phyloP scores from a whole-genome alignment of 35 echinoderm and acorn worm species.

The Heliocidaris erythrogramma region DNA sequence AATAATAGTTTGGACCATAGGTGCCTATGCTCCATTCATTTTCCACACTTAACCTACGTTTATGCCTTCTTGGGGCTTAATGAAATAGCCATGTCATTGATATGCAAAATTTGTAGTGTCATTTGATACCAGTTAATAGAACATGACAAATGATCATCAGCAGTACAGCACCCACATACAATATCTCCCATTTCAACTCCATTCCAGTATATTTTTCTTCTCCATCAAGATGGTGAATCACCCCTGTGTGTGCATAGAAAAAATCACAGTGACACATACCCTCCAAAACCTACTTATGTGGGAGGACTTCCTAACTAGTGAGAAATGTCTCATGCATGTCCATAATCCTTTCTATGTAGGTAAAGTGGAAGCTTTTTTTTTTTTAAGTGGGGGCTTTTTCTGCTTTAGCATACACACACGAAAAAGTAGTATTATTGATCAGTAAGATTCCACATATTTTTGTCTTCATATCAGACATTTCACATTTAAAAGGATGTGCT shows the following conservation, averaged over 20 bases:
- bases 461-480: too few species aligned
- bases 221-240: neutral
- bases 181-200: neutral
- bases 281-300: neutral
- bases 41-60: too few species aligned
- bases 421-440: too few species aligned
- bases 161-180: neutral
- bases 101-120: neutral
- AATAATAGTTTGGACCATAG: too few species aligned
- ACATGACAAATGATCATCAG: neutral
- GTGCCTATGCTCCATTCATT: too few species aligned
- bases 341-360: neutral
- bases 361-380: neutral
- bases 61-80: too few species aligned
- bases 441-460: too few species aligned
- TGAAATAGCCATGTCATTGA: neutral
- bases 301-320: neutral
- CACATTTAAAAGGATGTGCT: too few species aligned
- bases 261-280: slow-evolving; percentile 1
- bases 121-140: neutral
- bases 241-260: neutral
- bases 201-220: neutral
- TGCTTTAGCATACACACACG: too few species aligned
- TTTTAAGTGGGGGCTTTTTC: neutral
- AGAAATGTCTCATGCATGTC: neutral